phyloP scores from a whole-genome alignment of 2,797 vertebrate genomes.

The Erethizon dorsatum region DNA sequence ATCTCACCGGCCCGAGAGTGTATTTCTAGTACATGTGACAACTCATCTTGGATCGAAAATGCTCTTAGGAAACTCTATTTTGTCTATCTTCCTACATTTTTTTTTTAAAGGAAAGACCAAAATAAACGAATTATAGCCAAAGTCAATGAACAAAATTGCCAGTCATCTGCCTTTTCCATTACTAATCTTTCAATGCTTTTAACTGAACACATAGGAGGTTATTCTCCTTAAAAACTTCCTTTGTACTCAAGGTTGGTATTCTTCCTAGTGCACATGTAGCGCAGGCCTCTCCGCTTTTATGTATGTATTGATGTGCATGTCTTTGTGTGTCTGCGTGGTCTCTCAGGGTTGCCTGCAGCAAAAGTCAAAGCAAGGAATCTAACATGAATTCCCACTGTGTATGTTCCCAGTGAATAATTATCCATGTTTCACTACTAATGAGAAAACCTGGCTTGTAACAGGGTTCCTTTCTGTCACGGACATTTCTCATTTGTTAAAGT shows the following conservation, averaged over 20 bases:
- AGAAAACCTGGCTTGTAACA: slow-evolving; percentile 82
- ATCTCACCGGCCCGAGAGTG: no score
- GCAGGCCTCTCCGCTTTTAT: background rate
- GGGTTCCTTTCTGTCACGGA: slow-evolving; percentile 78
- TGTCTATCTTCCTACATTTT: background rate
- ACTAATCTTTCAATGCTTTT: slow-evolving; percentile 18
- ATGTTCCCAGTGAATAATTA: slow-evolving; percentile 81
- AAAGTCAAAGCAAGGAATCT: slow-evolving; percentile 53
- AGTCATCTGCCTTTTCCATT: background rate
- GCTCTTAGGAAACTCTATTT: slow-evolving; percentile 56
- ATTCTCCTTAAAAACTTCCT: slow-evolving; percentile 16
- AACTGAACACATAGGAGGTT: slow-evolving; percentile 29
- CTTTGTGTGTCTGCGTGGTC: slow-evolving; percentile 49
- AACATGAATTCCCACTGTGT: slow-evolving; percentile 66
- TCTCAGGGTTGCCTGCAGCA: slow-evolving; percentile 67
- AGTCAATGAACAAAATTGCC: slow-evolving; percentile 21
- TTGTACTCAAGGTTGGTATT: slow-evolving; percentile 37
- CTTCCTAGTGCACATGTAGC: background rate
- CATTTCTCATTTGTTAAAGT: slow-evolving; percentile 79
- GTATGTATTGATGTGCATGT: slow-evolving; percentile 25
- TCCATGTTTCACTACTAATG: slow-evolving; percentile 77
- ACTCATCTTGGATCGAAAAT: slow-evolving; percentile 28
- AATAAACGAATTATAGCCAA: slow-evolving; percentile 57
- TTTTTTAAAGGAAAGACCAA: slow-evolving; percentile 29
- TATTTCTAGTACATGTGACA: background rate